These are phyloP conservation scores for Alauda arvensis DNA, from an alignment of 2,797 vertebrate species.

Conservation along the genomic window DNA sequence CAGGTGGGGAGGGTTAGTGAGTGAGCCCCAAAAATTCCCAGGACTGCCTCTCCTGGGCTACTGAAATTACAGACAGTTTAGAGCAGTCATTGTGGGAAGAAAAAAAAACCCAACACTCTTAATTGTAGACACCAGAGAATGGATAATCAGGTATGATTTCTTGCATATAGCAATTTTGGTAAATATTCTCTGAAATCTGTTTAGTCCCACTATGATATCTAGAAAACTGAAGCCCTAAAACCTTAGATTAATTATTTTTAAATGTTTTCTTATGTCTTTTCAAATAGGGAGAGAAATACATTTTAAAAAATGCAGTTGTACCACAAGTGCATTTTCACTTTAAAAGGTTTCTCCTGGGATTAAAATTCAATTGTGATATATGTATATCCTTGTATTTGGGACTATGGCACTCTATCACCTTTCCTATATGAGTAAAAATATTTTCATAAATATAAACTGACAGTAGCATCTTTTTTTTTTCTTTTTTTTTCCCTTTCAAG, in stretches of 20 bases:
- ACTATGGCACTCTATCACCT: background rate
- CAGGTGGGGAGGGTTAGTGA: background rate
- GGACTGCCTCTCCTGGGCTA: background rate
- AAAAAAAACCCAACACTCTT: rapidly evolving
- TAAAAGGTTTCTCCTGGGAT: background rate
- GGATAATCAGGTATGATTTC: background rate
- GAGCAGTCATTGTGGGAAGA: background rate
- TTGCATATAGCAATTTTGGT: background rate
- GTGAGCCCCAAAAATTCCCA: background rate
- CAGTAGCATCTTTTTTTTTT: background rate
- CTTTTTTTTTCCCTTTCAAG: constrained; percentile 61
- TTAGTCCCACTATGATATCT: background rate
- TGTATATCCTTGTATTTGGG: background rate
- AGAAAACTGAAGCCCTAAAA: background rate
- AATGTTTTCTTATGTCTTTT: background rate
- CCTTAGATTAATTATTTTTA: background rate
- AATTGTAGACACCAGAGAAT: background rate
- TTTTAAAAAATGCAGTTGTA: background rate
- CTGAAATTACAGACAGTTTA: background rate
- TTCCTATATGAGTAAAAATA: constrained; percentile 1
- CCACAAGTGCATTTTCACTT: background rate
- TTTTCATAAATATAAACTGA: constrained; percentile 37
- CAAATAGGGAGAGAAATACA: background rate
- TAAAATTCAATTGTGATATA: background rate
- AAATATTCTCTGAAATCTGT: background rate